Evolutionary conservation across 2,113 vertebrate species (phyloP).

Genomic region (Strix aluco): DNA sequence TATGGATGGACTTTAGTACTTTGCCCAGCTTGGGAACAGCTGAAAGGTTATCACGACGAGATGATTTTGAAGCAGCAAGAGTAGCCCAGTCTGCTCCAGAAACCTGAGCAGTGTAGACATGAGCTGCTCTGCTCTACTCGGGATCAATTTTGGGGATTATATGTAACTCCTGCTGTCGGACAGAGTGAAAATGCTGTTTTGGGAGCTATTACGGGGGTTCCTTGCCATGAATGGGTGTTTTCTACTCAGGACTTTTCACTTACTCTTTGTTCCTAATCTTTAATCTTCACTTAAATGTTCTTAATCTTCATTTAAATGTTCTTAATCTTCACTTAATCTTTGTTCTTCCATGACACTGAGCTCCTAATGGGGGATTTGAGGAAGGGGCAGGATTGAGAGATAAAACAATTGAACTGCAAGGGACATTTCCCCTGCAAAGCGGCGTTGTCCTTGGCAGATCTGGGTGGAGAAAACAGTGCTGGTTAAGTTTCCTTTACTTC

Average conservation of each 20-base stretch:
- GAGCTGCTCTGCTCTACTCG: not conserved
- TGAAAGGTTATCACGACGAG: not conserved
- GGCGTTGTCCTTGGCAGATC: not conserved
- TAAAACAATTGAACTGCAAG: not conserved
- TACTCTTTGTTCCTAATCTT: not conserved
- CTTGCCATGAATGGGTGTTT: rapidly evolving
- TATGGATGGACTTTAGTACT: not conserved
- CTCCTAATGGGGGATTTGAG: not conserved
- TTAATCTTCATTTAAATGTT: not conserved
- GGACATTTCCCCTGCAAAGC: not conserved
- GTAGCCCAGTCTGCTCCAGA: not conserved
- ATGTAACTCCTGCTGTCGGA: not conserved
- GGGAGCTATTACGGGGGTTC: not conserved
- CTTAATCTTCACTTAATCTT: not conserved
- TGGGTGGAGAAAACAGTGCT: not conserved
- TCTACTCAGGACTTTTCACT: not conserved
- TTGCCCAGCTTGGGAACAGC: not conserved
- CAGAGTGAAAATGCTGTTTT: not conserved
- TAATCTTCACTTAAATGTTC: not conserved
- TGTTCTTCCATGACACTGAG: not conserved
- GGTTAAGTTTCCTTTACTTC: not conserved
- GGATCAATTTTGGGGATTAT: not conserved
- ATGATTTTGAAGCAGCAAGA: not conserved
- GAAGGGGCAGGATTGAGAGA: not conserved
- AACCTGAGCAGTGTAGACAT: not conserved